Percentiles rank a stretch among this genome's conserved stretches.
phyloP scores from a whole-genome alignment of 30 jellyfish, hydroid and myxozoan species.

The Clytia hemisphaerica region DNA sequence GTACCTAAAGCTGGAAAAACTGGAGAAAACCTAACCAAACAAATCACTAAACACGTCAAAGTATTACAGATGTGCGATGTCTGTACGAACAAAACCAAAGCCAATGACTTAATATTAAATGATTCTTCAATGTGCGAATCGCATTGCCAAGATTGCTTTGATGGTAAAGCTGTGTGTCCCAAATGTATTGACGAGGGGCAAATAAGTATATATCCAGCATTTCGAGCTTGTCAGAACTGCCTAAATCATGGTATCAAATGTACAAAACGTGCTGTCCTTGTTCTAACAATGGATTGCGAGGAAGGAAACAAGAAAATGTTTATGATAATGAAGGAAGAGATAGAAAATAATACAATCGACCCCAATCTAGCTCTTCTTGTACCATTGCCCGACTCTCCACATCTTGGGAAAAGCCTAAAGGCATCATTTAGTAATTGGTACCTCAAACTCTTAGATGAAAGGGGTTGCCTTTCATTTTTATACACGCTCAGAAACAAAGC shows the following conservation, averaged over 20 bases:
- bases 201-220: background rate
- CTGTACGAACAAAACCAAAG: background rate
- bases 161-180: slow-evolving; percentile 11
- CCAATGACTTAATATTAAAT: background rate
- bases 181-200: background rate
- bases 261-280: slow-evolving; percentile 6
- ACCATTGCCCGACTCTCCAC: slow-evolving; percentile 21
- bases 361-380: slow-evolving; percentile 5
- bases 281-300: slow-evolving; percentile 30
- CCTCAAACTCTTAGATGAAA: slow-evolving; percentile 13
- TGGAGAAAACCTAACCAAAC: slow-evolving; percentile 5
- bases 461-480: slow-evolving; percentile 8
- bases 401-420: slow-evolving; percentile 20
- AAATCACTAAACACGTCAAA: too few species aligned
- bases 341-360: slow-evolving; percentile 9
- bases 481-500: too few species aligned
- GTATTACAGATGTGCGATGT: background rate
- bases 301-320: slow-evolving; percentile 10
- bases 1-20: slow-evolving; percentile 20
- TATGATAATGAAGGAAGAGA: background rate
- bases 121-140: slow-evolving; percentile 2
- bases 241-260: slow-evolving; percentile 8
- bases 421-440: slow-evolving; percentile 19
- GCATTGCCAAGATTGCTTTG: slow-evolving; percentile 6
- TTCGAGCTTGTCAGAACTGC: slow-evolving; percentile 20